Conservation (phyloP, 2,888 invertebrate species). For the Dysmachus trigonus region DNA sequence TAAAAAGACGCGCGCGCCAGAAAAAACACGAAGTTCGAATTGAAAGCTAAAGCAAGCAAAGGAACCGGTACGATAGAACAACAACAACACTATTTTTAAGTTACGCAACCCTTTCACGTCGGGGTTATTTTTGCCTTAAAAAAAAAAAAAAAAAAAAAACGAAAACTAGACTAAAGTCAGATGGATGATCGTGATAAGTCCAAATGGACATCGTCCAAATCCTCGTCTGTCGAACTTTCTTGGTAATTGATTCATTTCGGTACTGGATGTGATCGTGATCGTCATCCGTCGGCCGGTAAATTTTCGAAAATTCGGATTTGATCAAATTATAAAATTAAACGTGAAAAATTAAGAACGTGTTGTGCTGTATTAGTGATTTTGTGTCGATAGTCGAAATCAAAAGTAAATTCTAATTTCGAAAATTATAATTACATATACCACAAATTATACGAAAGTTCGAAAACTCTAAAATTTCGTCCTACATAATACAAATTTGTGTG, state of each 20-base stretch:
- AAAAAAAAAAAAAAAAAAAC: too few species aligned
- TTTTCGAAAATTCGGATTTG: neutral
- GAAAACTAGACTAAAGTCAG: too few species aligned
- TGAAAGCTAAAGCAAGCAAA: constrained; percentile 8
- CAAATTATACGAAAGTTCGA: neutral
- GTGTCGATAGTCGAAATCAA: neutral
- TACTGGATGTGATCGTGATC: neutral
- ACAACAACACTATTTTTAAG: constrained; percentile 21
- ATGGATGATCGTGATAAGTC: constrained; percentile 23
- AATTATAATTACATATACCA: too few species aligned
- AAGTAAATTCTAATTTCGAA: neutral
- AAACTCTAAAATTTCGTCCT: neutral
- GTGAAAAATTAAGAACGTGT: neutral
- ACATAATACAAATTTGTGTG: neutral
- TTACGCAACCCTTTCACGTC: constrained; percentile 24
- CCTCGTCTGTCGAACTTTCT: neutral
- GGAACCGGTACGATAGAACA: neutral
- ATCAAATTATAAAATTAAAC: constrained; percentile 32
- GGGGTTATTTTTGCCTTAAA: constrained; percentile 35
- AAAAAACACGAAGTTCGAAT: neutral
- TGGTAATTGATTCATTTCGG: constrained; percentile 26
- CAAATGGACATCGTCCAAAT: neutral
- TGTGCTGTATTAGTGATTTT: neutral
- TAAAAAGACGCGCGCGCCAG: neutral
- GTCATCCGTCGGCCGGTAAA: constrained; percentile 6